phyloP scores from a whole-genome alignment of 2,113 vertebrate species.

The Spilogale gracilis region DNA sequence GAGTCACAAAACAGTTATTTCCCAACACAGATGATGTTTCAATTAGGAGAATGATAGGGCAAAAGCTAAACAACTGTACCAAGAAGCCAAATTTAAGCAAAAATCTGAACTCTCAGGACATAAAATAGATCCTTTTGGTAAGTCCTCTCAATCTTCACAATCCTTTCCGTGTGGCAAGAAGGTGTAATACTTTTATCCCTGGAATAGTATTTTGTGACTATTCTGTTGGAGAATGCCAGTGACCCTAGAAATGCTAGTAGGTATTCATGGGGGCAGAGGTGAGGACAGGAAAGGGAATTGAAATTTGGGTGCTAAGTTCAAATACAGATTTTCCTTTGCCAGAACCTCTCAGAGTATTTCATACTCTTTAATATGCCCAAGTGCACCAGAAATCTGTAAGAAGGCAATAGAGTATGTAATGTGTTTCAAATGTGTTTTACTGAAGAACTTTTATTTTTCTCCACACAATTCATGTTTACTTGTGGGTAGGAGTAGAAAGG shows the following conservation, averaged over 20 bases:
- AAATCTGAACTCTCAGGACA: slow-evolving; percentile 87
- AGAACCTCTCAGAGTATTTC: background rate
- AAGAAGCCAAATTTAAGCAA: slow-evolving; percentile 89
- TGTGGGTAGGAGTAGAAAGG: background rate
- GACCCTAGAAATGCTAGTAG: background rate
- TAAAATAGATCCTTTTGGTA: slow-evolving; percentile 86
- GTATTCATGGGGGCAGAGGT: background rate
- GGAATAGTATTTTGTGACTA: background rate
- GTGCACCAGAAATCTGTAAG: background rate
- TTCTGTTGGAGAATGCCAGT: background rate
- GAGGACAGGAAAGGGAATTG: background rate
- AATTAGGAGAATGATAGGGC: slow-evolving; percentile 90
- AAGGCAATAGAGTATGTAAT: background rate
- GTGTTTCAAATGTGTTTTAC: slow-evolving; percentile 7
- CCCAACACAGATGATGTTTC: slow-evolving; percentile 88
- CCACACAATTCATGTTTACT: background rate
- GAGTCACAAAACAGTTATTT: slow-evolving; percentile 89
- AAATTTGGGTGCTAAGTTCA: background rate
- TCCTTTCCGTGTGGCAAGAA: background rate
- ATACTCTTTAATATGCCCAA: background rate
- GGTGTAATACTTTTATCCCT: background rate
- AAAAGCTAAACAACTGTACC: slow-evolving; percentile 90
- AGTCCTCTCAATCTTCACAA: slow-evolving; percentile 67
- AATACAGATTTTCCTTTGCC: background rate
- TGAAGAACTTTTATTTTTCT: background rate